A percentile compares a stretch with the other conserved stretches of the same genome.
Conservation (phyloP, 1,140 invertebrate genomes). For the Cheumatopsyche charites region DNA sequence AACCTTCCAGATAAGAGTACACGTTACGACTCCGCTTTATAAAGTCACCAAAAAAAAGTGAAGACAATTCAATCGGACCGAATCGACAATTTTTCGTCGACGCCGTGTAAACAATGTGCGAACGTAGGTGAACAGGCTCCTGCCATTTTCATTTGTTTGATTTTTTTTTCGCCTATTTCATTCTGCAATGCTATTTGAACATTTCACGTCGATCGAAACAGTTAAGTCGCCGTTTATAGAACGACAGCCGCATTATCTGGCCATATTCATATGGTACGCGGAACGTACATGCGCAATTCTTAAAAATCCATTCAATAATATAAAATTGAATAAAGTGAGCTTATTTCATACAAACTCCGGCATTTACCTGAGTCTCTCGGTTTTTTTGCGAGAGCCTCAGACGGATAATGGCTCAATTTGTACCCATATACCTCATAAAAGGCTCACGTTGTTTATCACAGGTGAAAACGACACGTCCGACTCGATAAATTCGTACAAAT, state of each 20-base stretch:
- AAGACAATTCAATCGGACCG: too few species aligned
- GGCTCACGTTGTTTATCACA: slow-evolving; percentile 18
- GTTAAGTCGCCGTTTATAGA: slow-evolving; percentile 22
- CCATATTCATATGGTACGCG: too few species aligned
- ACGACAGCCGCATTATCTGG: slow-evolving; percentile 12
- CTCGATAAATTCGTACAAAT: neutral
- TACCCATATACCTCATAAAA: neutral
- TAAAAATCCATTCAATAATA: too few species aligned
- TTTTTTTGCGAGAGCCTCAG: neutral
- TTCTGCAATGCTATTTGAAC: too few species aligned
- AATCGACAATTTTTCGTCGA: too few species aligned
- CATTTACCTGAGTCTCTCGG: neutral
- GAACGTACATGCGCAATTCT: too few species aligned
- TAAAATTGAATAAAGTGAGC: too few species aligned
- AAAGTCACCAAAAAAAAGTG: too few species aligned
- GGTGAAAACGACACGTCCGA: slow-evolving; percentile 23
- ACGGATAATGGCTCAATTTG: slow-evolving; percentile 30
- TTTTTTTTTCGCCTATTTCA: neutral
- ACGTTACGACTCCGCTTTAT: too few species aligned
- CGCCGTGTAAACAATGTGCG: slow-evolving; percentile 11
- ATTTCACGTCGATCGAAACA: slow-evolving; percentile 5
- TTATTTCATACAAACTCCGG: too few species aligned
- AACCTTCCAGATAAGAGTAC: neutral
- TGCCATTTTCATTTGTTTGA: neutral
- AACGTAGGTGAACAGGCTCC: slow-evolving; percentile 23